phyloP scores from a whole-genome alignment of 2,113 vertebrate species.

The Pontoporia blainvillei region DNA sequence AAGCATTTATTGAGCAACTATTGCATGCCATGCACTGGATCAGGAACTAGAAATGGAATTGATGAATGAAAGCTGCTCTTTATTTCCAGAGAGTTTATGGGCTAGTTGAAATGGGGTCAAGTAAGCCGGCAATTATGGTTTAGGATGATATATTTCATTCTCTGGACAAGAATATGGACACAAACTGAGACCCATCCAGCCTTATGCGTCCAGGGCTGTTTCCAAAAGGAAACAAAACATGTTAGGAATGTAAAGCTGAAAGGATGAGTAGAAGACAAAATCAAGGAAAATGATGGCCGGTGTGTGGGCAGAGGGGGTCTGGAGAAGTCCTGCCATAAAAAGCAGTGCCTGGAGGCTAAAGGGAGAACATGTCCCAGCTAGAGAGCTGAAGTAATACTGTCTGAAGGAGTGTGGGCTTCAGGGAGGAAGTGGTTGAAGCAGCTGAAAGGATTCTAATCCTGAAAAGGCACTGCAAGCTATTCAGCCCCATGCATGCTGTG shows the following conservation, averaged over 20 bases:
- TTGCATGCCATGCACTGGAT: not conserved
- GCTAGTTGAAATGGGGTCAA: not conserved
- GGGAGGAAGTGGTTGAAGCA: not conserved
- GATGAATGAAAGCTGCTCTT: not conserved
- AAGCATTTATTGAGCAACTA: not conserved
- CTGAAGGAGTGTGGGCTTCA: not conserved
- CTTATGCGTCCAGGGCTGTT: not conserved
- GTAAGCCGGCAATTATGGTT: not conserved
- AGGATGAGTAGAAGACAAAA: not conserved
- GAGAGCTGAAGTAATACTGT: not conserved
- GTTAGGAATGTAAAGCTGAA: not conserved
- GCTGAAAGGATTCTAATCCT: not conserved
- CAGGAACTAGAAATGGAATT: not conserved
- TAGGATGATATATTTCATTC: not conserved
- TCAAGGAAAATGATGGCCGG: rapidly evolving
- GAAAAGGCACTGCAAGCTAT: not conserved
- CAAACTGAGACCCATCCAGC: not conserved
- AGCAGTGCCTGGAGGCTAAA: not conserved
- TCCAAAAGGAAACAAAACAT: not conserved
- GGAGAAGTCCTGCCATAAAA: too few species aligned
- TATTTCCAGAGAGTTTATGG: not conserved
- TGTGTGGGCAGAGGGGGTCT: rapidly evolving
- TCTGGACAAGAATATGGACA: not conserved
- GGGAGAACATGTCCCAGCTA: not conserved
- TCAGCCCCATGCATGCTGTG: too few species aligned